Base-by-base conservation (phyloP, 2,888 invertebrate species). In the Crematogaster levior region DNA sequence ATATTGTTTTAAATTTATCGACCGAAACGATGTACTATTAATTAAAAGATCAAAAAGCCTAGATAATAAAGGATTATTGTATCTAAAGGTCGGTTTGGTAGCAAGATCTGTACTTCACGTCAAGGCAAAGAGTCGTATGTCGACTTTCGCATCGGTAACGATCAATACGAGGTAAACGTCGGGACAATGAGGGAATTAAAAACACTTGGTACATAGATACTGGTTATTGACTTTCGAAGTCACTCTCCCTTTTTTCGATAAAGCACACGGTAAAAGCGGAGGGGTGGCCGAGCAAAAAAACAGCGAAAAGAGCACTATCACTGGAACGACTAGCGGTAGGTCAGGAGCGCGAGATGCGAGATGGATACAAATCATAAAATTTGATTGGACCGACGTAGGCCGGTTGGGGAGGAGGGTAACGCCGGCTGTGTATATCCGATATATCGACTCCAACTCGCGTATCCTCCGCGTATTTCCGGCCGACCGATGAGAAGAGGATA, bases 351-450 rank as follows among this genome's bases (percentile, higher is more conserved):
- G 91, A 88, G 89, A 86, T 92, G 88, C 89, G 91, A 91, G 92
- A 92, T 91, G 90, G 93, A 93, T 93, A 91, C 91, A 91, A 93
- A 92, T 93, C 93, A 92, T 93, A 93, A 94, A 94, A 93, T 93
- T 93, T 93, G 93, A 93, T 93, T 93, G 93, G 91, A 88, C 87
- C 90, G 85, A 88, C 88, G 88, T 87, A 90, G 89, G 88, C 85
- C 84, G 88, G 88, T 21, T 37, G 89, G 87, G 86, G 72, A 56
- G 72, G 72, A 70, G 77, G 43, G 56, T 43, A 87, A 81, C 83
- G 87, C 74, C 82, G 84, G 86, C 84, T 85, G 86, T 87, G 86
- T 88, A 88, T 79, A 79, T 86, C 89, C 88, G 87, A 86, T 90
- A 90, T 92, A 91, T 92, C 88, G 90, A 87, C 88, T 91, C 43